Base-by-base conservation (phyloP, 2,113 vertebrate genomes). In the Fulica atra region DNA sequence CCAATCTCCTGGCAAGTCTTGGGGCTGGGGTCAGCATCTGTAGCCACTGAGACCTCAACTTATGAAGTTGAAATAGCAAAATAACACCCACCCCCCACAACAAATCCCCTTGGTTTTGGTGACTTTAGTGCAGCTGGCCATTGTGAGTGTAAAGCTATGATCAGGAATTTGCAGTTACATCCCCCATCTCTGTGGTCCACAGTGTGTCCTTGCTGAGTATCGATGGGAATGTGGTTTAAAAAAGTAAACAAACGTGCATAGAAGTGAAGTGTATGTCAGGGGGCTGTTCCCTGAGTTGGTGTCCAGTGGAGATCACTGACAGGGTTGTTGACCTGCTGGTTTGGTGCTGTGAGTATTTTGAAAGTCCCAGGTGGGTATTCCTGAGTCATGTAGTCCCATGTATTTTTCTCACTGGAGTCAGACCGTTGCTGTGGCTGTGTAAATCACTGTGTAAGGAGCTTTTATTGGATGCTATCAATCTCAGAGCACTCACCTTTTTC, bases 121-220 rank as follows among this genome's bases (percentile, higher is more conserved):
- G 68, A 10, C 8, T 88, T 56, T 14, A 6, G 0, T 7, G 36
- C 48, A 44, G 26, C 9, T 17, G 44, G 23, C 14, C 40, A 4
- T 6, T 28, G 35, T 5, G 19, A 25, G 6, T 14, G 48, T 24
- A 15, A 92, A 77, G 19, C 11, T 5, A 0, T 3, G 0, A 6
- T 1, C 8, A 7, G 46, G 44, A 38, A 16, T 1, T 17, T 56
- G 5, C 82, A 74, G 66, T 33, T 38, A 3, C 44, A 3, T 54
- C 28, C 7, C 44, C 10, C 17, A 0, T 5, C 9, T 3, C 53
- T 31, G 0, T 10, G 60, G 50, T 46, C 60, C 3, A 0, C 8
- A 9, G 25, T 0, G 0, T 24, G 35, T 26, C 79, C 82, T 46
- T 16, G 11, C 29, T 29, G 4, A 18, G 53, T 3, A 0, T 1